Conservation (phyloP, 2,797 vertebrate genomes). For the Chanos chanos region DNA sequence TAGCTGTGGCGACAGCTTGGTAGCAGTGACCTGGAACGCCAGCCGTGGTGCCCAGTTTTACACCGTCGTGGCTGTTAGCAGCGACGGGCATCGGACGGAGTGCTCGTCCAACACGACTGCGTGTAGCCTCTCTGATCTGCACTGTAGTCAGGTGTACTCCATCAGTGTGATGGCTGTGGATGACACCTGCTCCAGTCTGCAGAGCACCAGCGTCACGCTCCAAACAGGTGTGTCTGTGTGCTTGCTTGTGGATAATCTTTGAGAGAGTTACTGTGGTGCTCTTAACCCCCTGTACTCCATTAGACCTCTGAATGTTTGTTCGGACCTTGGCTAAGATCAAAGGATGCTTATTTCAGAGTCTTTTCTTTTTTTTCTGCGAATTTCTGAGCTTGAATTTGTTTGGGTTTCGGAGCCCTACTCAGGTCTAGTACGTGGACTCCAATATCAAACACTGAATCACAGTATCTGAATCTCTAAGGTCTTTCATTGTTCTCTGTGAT, state of each 20-base stretch:
- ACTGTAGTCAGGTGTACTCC: conserved; percentile 66
- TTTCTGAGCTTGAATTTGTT: not conserved
- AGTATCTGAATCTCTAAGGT: too few species aligned
- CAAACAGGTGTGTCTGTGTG: conserved; percentile 52
- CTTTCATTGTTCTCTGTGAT: not conserved
- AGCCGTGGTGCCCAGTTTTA: conserved; percentile 61
- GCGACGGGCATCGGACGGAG: conserved; percentile 21
- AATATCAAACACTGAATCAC: too few species aligned
- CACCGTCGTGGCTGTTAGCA: conserved; percentile 40
- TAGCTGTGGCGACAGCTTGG: conserved; percentile 56
- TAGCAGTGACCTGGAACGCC: conserved; percentile 57
- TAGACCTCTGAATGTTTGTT: too few species aligned
- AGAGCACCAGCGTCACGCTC: conserved; percentile 46
- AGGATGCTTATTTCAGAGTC: too few species aligned
- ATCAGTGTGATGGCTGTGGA: conserved; percentile 57
- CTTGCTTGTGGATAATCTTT: not conserved
- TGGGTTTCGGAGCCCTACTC: too few species aligned
- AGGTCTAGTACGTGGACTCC: too few species aligned
- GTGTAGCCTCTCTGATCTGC: conserved; percentile 58
- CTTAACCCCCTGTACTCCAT: not conserved
- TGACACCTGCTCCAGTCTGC: conserved; percentile 57
- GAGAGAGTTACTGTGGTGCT: not conserved
- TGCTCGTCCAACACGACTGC: conserved; percentile 55
- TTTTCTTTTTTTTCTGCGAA: not conserved
- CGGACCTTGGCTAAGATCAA: too few species aligned